These are phyloP conservation scores for Luperina testacea DNA, from an alignment of 2,888 invertebrate genomes.

Conservation along the genomic window DNA sequence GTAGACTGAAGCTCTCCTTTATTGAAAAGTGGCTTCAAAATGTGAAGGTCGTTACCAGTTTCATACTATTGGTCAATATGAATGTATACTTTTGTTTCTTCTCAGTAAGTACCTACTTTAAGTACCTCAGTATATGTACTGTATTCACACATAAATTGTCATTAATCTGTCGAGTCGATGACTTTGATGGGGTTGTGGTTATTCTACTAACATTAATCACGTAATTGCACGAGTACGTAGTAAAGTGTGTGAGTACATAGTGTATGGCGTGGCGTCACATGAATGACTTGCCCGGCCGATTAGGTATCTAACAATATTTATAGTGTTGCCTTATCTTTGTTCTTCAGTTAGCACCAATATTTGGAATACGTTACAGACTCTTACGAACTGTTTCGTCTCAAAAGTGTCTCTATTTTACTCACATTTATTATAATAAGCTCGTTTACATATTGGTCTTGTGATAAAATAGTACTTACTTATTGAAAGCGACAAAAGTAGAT, in stretches of 20 bases:
- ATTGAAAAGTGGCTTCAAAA: not conserved
- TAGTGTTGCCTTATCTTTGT: constrained; percentile 72
- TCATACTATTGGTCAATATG: constrained; percentile 2
- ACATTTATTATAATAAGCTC: constrained; percentile 14
- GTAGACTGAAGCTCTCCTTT: not conserved
- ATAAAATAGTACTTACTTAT: constrained; percentile 8
- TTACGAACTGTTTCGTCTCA: constrained; percentile 23
- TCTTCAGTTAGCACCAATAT: constrained; percentile 71
- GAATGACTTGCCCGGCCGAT: constrained; percentile 66
- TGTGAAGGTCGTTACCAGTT: constrained; percentile 19
- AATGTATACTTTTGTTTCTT: not conserved
- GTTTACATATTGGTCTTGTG: constrained; percentile 17
- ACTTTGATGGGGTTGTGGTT: constrained; percentile 51
- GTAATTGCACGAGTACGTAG: constrained; percentile 51
- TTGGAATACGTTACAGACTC: constrained; percentile 63
- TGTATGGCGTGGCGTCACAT: constrained; percentile 61
- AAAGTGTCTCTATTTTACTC: constrained; percentile 1
- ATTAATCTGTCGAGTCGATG: constrained; percentile 20
- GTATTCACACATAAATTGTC: constrained; percentile 4
- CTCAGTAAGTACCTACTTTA: not conserved
- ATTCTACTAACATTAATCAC: constrained; percentile 56
- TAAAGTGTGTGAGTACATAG: constrained; percentile 44
- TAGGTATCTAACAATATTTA: constrained; percentile 73
- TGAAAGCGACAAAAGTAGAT: constrained; percentile 16
- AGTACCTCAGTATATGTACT: not conserved